Base-by-base conservation (phyloP, 1,140 invertebrate genomes). In the Anastatus disparis region DNA sequence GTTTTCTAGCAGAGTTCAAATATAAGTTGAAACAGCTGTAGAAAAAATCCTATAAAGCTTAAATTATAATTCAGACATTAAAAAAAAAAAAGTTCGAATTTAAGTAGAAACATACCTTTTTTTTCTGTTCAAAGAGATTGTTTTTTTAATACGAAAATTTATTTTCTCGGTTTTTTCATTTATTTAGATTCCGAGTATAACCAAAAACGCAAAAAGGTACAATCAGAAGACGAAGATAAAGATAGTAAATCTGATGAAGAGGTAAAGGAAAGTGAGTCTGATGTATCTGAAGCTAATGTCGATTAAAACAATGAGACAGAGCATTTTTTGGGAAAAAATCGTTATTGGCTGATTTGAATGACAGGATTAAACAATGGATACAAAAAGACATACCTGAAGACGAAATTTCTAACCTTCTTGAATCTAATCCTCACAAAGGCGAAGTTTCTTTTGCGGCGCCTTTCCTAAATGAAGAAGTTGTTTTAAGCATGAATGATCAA, bases 391-490 rank as follows among this genome's bases (percentile, higher is more conserved):
- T 44, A 17, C 7, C n/a, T 8, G n/a, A 44, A 17, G 42, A 44
- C 2, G 42, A 44, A 8, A 44, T n/a, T n/a, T n/a, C n/a, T n/a
- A 17, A 15, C n/a, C 2, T 44, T 7, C n/a, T 44, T 4, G 42
- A 44, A 3, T 2, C 42, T 3, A 44, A 3, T 15, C 42, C 42
- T 0, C n/a, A 8, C n/a, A 44, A 44, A 15, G 42, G 42, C n/a
- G 8, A 44, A 7, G n/a, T 3, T 13, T 44, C 42, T 17, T 44
- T 44, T 4, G 42, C n/a, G 20, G 63, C 73, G 12, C 59, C 64
- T 15, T 58, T 55, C 20, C 12, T 74, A 13, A 74, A 74, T 26
- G 10, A 17, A n/a, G 62, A 71, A 50, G 38, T 74, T 0, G 22
- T 17, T n/a, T 2, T 26, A n/a, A 29, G 9, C 2, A 22, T 74